Conservation (phyloP, 1,140 invertebrate genomes). For the Drosophila burlai region DNA sequence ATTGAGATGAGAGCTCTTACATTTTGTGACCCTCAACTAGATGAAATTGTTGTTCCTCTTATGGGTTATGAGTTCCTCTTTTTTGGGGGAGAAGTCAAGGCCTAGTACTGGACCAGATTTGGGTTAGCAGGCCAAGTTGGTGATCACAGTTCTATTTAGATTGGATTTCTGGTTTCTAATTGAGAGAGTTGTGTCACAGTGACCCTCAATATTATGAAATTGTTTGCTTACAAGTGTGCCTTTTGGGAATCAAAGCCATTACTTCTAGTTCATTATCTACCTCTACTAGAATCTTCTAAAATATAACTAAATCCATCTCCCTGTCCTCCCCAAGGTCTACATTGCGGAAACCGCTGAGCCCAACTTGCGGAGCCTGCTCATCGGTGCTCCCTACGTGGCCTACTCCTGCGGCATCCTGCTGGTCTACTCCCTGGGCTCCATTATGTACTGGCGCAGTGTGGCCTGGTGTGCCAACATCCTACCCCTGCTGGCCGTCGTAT, state of each 20-base stretch:
- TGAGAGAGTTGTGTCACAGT: slow-evolving; percentile 12
- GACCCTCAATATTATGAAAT: too few relatives aligned
- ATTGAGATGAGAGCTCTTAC: neutral
- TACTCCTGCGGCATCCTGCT: slow-evolving; percentile 90
- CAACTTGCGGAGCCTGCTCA: slow-evolving; percentile 88
- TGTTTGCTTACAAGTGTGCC: too few relatives aligned
- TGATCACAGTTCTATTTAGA: neutral
- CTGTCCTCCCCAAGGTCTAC: slow-evolving; percentile 86
- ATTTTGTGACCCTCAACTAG: slow-evolving; percentile 60
- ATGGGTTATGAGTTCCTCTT: slow-evolving; percentile 15
- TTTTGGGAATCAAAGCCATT: too few relatives aligned
- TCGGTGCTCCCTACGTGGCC: slow-evolving; percentile 88
- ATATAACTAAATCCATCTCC: too few relatives aligned
- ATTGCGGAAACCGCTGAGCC: slow-evolving; percentile 91
- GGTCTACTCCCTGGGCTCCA: slow-evolving; percentile 89
- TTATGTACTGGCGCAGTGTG: slow-evolving; percentile 88
- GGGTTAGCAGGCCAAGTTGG: neutral
- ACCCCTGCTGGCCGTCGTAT: slow-evolving; percentile 87
- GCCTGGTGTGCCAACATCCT: slow-evolving; percentile 88
- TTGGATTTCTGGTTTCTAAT: slow-evolving; percentile 5
- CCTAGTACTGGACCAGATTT: neutral
- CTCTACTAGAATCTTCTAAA: too few relatives aligned
- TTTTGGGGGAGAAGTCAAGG: slow-evolving; percentile 27
- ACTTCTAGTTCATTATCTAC: too few relatives aligned
- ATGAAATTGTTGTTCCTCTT: slow-evolving; percentile 56